phyloP scores from a whole-genome alignment of 2,113 vertebrate species.

The Boulengeromyrus knoepffleri region DNA sequence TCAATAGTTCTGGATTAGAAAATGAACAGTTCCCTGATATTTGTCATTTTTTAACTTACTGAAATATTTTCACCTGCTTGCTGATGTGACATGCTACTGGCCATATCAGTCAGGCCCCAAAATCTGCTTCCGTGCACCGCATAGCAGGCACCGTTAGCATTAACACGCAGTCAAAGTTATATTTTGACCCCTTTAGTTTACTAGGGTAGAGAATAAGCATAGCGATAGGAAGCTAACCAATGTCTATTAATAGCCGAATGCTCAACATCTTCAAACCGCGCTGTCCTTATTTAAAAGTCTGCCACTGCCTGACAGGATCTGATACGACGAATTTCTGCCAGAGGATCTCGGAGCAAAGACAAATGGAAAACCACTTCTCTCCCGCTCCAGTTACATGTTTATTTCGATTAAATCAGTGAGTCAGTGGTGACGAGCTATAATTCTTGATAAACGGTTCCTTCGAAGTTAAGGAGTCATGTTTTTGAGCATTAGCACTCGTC shows the following conservation, averaged over 20 bases:
- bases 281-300: slow-evolving; percentile 27
- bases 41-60: background rate
- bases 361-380: slow-evolving; percentile 29
- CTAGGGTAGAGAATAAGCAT: slow-evolving; percentile 12
- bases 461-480: background rate
- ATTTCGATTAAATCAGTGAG: background rate
- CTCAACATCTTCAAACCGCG: slow-evolving; percentile 16
- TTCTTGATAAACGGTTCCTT: background rate
- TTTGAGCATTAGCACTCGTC: background rate
- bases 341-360: slow-evolving; percentile 29
- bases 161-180: background rate
- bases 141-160: background rate
- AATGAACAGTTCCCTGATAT: background rate
- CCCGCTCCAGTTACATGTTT: background rate
- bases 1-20: background rate
- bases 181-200: background rate
- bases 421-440: background rate
- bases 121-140: background rate
- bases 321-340: slow-evolving; percentile 19
- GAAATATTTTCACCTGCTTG: background rate
- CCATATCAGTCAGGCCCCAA: background rate
- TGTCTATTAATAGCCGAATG: background rate
- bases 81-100: background rate
- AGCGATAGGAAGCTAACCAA: background rate
- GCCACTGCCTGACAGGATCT: slow-evolving; percentile 24